Percentiles rank a stretch among this genome's conserved stretches.
Conservation (phyloP, 2,113 vertebrate species). For the Xyrauchen texanus region DNA sequence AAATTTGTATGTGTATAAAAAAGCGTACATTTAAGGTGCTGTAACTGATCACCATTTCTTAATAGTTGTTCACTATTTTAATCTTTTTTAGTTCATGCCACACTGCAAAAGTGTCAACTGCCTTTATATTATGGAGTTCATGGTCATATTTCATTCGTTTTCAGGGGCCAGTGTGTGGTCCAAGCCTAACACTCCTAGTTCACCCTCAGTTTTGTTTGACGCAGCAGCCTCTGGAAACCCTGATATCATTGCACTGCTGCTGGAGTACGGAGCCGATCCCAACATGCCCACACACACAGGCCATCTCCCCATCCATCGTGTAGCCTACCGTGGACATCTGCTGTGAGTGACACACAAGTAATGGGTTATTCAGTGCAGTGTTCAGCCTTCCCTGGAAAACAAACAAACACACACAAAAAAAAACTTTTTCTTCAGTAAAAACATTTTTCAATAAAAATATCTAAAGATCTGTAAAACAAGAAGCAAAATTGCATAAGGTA, state of each 20-base stretch:
- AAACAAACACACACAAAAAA: too few species aligned
- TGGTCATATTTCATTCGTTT: neutral
- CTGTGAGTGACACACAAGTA: constrained; percentile 76
- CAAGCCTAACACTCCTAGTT: constrained; percentile 76
- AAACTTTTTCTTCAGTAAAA: too few species aligned
- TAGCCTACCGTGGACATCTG: constrained; percentile 89
- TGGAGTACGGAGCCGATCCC: constrained; percentile 90
- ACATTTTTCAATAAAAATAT: too few species aligned
- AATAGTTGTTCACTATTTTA: too few species aligned
- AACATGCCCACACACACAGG: constrained; percentile 86
- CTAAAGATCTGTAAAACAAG: too few species aligned
- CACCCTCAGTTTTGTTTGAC: constrained; percentile 86
- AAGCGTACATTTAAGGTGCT: too few species aligned
- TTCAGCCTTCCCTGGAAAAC: too few species aligned
- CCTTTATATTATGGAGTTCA: neutral
- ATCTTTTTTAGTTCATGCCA: too few species aligned
- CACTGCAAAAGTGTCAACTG: too few species aligned
- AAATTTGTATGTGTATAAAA: too few species aligned
- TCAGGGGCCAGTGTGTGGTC: constrained; percentile 83
- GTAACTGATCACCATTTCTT: too few species aligned
- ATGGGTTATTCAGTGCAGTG: neutral
- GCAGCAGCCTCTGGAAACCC: constrained; percentile 89
- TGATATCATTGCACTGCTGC: constrained; percentile 82
- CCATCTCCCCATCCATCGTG: constrained; percentile 91
- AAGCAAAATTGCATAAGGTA: too few species aligned